Evolutionary conservation across 2,888 invertebrate genomes (phyloP).

Genomic region (Digitonthophagus gazella): DNA sequence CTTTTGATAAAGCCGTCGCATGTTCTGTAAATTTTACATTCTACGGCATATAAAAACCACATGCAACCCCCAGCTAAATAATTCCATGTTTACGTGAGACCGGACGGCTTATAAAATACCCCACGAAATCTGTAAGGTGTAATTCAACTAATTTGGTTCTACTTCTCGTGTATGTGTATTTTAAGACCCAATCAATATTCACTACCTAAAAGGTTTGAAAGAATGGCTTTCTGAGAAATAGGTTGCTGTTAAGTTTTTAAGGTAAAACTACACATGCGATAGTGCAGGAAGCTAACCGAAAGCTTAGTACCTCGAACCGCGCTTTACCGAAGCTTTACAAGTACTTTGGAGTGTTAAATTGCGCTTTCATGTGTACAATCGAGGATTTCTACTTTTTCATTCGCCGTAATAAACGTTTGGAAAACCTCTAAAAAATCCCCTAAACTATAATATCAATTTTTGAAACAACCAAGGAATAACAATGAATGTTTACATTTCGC

Average conservation of each 20-base stretch:
- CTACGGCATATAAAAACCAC: neutral
- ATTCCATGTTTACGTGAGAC: neutral
- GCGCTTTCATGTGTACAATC: neutral
- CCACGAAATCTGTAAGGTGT: neutral
- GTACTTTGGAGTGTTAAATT: neutral
- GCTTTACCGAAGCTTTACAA: neutral
- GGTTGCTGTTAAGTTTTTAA: neutral
- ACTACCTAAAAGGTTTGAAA: too few species aligned
- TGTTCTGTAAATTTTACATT: neutral
- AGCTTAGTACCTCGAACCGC: neutral
- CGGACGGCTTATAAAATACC: neutral
- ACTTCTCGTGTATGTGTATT: neutral
- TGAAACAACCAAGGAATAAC: too few species aligned
- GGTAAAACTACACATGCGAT: neutral
- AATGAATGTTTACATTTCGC: too few species aligned
- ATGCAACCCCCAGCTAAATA: neutral
- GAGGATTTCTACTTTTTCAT: neutral
- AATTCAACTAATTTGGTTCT: neutral
- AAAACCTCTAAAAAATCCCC: too few species aligned
- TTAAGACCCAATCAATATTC: neutral
- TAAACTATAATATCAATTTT: too few species aligned
- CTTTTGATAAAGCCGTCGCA: neutral
- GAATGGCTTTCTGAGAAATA: neutral
- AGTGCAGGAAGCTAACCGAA: neutral
- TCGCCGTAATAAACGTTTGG: too few species aligned